phyloP scores from a whole-genome alignment of 1,140 invertebrate species.

The Caenorhabditis remanei region DNA sequence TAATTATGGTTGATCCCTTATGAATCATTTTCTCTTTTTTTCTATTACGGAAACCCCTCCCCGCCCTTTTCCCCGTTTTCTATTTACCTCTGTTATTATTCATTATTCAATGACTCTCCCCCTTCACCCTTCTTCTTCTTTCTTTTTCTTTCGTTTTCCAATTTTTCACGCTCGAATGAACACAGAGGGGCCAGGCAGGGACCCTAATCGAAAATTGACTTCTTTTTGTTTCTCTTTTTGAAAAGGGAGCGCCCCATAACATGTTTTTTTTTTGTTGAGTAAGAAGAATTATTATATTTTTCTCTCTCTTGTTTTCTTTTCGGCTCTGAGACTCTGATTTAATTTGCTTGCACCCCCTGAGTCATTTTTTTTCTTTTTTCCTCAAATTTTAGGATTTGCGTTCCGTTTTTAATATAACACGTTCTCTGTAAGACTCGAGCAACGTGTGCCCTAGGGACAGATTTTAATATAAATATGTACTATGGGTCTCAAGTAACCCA shows the following conservation, averaged over 20 bases:
- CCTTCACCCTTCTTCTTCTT: background rate
- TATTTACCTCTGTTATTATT: background rate
- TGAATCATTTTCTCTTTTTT: too few relatives aligned
- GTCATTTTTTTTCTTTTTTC: too few relatives aligned
- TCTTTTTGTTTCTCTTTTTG: background rate
- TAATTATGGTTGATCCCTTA: too few relatives aligned
- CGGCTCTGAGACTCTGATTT: background rate
- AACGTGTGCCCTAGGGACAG: too few relatives aligned
- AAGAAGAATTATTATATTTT: background rate
- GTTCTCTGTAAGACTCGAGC: too few relatives aligned
- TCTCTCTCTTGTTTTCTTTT: background rate
- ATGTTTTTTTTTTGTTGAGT: background rate
- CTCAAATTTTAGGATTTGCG: too few relatives aligned
- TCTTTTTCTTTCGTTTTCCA: background rate
- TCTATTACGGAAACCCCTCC: too few relatives aligned
- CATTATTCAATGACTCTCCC: slow-evolving; percentile 15
- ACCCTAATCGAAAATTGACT: slow-evolving; percentile 22
- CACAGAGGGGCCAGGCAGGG: background rate
- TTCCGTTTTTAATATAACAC: too few relatives aligned
- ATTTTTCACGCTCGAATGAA: slow-evolving; percentile 19
- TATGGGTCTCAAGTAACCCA: too few relatives aligned
- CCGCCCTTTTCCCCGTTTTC: background rate
- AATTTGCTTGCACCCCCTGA: background rate
- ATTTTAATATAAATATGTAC: too few relatives aligned
- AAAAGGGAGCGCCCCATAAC: background rate